A percentile compares a stretch with the other conserved stretches of the same genome.
phyloP scores from a whole-genome alignment of 2,797 vertebrate genomes.

The Microtus agrestis region DNA sequence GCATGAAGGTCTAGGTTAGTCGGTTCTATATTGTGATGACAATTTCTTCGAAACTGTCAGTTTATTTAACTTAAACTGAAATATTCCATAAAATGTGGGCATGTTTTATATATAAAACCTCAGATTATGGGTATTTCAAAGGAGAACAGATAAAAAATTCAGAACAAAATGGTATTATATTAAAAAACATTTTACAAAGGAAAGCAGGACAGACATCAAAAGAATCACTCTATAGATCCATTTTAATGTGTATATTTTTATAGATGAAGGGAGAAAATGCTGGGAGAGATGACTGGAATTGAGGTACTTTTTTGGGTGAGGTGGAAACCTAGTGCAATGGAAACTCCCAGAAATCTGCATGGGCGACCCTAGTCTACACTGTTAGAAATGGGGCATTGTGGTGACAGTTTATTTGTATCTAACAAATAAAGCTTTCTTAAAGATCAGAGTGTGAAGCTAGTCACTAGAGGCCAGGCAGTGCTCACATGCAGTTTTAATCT shows the following conservation, averaged over 20 bases:
- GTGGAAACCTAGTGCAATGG: neutral
- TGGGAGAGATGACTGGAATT: neutral
- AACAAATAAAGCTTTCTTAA: too few species aligned
- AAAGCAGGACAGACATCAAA: neutral
- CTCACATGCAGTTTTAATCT: too few species aligned
- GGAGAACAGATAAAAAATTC: too few species aligned
- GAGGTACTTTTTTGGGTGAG: neutral
- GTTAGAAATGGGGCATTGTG: neutral
- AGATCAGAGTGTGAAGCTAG: too few species aligned
- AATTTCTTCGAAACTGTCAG: neutral
- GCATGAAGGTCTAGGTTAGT: neutral
- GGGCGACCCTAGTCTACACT: neutral
- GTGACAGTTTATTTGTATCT: too few species aligned
- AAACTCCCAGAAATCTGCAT: neutral
- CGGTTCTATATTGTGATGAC: too few species aligned
- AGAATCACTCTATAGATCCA: neutral
- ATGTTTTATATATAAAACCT: neutral
- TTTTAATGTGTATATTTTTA: neutral
- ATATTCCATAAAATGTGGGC: neutral
- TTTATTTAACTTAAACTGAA: neutral
- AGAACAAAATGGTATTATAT: neutral
- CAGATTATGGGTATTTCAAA: neutral
- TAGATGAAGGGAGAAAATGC: neutral
- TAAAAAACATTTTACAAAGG: neutral
- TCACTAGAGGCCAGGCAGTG: too few species aligned